Base-by-base conservation (phyloP, 2,797 vertebrate genomes). In the Valencia hispanica region DNA sequence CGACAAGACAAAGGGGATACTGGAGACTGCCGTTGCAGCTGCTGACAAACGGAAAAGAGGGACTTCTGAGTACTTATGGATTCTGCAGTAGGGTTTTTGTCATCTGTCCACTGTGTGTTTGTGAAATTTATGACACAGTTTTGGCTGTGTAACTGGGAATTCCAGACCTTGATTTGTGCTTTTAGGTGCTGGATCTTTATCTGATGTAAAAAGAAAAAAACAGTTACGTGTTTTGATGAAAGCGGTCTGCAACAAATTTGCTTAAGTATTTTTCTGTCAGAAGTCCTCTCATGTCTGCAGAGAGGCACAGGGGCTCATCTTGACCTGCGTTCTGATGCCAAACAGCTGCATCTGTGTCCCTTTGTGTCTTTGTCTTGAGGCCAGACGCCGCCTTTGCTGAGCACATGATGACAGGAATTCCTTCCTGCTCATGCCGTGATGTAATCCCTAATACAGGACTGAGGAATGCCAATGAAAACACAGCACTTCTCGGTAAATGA, bases 341-440 rank as follows among this genome's bases (percentile, higher is more conserved):
- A 88, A 87, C 59, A 79, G 72, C 88, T 86, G 86, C 85, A 75
- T 87, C 80, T 48, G 57, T 87, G 90, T 87, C 72, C 89, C 77
- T 88, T 87, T 92, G 90, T 90, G 80, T 89, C 59, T 88, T 87
- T 91, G 86, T 84, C 43, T 86, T 48, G 79, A 91, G 65, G 87
- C 82, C 85, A 61, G 76, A 80, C 36, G 70, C 82, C 82, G 85
- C 89, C 81, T 75, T 83, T 69, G 3, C 77, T 79, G 78, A 92
- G 89, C 95, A 94, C 94, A 95, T 93, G 93, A 94, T 89, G 88
- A 89, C 88, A 92, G 91, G 90, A 94, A 94, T 95, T 94, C 88
- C 88, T 89, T 91, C 89, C 87, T 91, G 90, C 90, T 90, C 90
- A 74, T 83, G 83, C 87, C 89, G 94, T 91, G 92, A 93, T 93